Conservation (phyloP, 2,113 vertebrate genomes). For the Actenoides hombroni region DNA sequence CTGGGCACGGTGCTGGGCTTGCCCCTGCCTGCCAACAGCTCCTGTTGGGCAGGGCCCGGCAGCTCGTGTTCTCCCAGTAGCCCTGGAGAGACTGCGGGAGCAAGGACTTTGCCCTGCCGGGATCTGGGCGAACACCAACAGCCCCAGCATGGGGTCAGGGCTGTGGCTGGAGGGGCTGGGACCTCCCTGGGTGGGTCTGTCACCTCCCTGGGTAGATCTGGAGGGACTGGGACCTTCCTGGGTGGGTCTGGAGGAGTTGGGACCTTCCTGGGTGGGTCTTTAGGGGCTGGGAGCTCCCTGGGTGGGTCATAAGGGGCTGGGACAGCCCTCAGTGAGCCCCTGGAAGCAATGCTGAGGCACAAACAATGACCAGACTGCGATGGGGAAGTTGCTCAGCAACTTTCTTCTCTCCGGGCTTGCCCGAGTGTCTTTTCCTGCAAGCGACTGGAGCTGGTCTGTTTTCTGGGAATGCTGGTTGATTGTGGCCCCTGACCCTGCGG, state of each 20-base stretch:
- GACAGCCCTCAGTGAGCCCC: background rate
- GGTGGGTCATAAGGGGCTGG: background rate
- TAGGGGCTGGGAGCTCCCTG: background rate
- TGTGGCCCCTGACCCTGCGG: background rate
- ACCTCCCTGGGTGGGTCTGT: background rate
- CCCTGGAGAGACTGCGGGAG: accelerated
- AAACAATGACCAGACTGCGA: accelerated
- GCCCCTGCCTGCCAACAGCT: background rate
- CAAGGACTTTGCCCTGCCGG: background rate
- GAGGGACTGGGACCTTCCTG: background rate
- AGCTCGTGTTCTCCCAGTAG: background rate
- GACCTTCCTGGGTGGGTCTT: too few species aligned
- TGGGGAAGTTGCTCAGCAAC: background rate
- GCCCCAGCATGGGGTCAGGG: accelerated
- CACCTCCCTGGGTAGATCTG: background rate
- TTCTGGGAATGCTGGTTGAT: background rate
- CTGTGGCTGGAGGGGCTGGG: background rate
- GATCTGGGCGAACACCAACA: accelerated
- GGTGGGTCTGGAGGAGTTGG: too few species aligned
- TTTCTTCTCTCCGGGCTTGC: accelerated
- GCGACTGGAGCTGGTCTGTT: background rate
- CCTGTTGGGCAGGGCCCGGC: accelerated
- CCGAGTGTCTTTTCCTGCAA: background rate
- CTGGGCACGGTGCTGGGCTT: background rate
- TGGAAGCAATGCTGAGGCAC: accelerated